Percentiles rank a stretch among this genome's conserved stretches.
Evolutionary conservation across 2,113 vertebrate species (phyloP).

Genomic region (Urocolius indicus): DNA sequence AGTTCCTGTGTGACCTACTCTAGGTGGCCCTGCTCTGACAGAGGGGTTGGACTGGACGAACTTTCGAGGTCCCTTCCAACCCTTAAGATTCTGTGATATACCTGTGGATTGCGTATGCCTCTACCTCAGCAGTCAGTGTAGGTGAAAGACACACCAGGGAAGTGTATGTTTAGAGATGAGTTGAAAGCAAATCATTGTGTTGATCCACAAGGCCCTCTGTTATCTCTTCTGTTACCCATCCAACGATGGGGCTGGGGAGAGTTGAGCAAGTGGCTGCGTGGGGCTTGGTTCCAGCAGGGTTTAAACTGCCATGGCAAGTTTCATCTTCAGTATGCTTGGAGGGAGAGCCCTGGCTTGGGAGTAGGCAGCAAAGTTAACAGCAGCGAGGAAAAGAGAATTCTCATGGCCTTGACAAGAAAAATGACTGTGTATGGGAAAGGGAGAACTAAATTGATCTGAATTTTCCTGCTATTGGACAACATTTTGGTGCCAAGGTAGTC

Average conservation of each 20-base stretch:
- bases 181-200: too few species aligned
- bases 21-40: too few species aligned
- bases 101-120: neutral
- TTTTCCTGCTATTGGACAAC: neutral
- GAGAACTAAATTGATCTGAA: conserved; percentile 9
- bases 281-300: too few species aligned
- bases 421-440: neutral
- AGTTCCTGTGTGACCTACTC: too few species aligned
- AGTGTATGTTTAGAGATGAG: neutral
- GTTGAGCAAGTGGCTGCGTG: too few species aligned
- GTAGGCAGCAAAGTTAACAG: neutral
- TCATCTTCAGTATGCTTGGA: neutral
- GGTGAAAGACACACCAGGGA: neutral
- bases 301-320: neutral
- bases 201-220: too few species aligned
- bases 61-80: too few species aligned
- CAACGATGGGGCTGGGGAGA: too few species aligned
- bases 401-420: conserved; percentile 11
- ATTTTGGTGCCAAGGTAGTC: neutral
- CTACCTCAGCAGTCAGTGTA: neutral
- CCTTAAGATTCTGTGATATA: too few species aligned
- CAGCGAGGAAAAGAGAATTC: neutral
- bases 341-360: neutral
- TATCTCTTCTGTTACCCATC: too few species aligned
- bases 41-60: too few species aligned